Evolutionary conservation across 2,113 vertebrate genomes (phyloP), one percentile per base, ranked within the genome.

Genomic region (Ammospiza caudacuta): DNA sequence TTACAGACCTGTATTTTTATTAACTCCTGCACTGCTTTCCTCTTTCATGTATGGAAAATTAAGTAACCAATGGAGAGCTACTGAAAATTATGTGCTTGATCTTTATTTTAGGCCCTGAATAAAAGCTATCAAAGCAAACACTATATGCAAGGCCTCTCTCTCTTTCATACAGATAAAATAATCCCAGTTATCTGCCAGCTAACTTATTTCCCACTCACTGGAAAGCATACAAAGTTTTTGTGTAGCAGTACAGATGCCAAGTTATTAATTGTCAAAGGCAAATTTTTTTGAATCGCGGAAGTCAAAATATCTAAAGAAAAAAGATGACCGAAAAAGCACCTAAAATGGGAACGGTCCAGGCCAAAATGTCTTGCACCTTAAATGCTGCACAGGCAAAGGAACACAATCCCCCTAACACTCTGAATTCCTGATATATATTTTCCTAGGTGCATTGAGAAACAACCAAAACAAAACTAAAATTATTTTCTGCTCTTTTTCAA

Each of bases 1-100:
- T 78, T 78, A 89, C 41, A 86, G 64, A 72, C 31, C 57, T 54
- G 51, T 90, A 58, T 91, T 95, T 90, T 87, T 94, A 94, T 87
- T 75, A 95, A 84, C 41, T 95, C 70, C 88, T 89, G 55, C 66
- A 47, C 12, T 79, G 47, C 74, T 83, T 92, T 59, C 43, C 35
- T 87, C 35, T 63, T 79, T 81, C n/a, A n/a, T n/a, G 4, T 46
- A 80, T 54, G 67, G 81, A 78, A 72, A 95, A 55, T 9, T 10
- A 92, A 92, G 72, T 41, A 95, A 43, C 41, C 47, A 74, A 37
- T 31, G 49, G 69, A 90, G 21, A 91, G 46, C 31, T 82, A 93
- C 21, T 90, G 33, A 31, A 90, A 94, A 95, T 94, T n/a, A 93
- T 18, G 31, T 82, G 43, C 90, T 83, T 27, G 16, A 77, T 47